Base-by-base conservation (phyloP, 2,888 invertebrate species). In the Lymantria monacha region DNA sequence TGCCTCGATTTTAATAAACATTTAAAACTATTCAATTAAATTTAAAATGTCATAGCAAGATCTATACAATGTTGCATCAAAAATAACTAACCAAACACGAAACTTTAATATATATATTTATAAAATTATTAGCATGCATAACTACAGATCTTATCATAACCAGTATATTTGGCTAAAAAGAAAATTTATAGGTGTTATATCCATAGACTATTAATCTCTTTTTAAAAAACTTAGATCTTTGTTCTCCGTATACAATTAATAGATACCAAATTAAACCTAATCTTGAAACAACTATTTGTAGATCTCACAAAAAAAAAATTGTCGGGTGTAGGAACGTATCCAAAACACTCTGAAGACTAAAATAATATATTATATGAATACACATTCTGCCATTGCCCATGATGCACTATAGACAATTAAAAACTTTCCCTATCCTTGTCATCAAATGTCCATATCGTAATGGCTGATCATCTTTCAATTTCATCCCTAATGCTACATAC, bases 301-400 rank as follows among this genome's bases (percentile, higher is more conserved):
- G 22, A 22, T 2, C 22, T 22, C 22, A 22, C 3, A 36, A 3
- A 36, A 2, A 36, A 2, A 5, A 7, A 30, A 10, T 46, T 37
- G 14, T 30, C 15, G 9, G 36, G 44, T 51, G 52, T 49, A 66
- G 53, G 53, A 56, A 59, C 68, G 76, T 76, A 22, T 5, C 22
- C 22, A 22, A 22, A 5, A 5, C 22, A 22, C 22, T 22, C 22
- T 22, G 22, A 22, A 5, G 22, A 22, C 22, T 2, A 5, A 22
- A 5, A n/a, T n/a, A n/a, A n/a, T n/a, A n/a, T n/a, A n/a, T n/a
- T n/a, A n/a, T n/a, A n/a, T n/a, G n/a, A n/a, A n/a, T n/a, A n/a
- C n/a, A n/a, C n/a, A n/a, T n/a, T n/a, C n/a, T n/a, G n/a, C n/a
- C n/a, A n/a, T n/a, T n/a, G n/a, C n/a, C n/a, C n/a, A n/a, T n/a